Conservation (phyloP, 1,140 invertebrate species). For the Macrosteles quadrilineatus region DNA sequence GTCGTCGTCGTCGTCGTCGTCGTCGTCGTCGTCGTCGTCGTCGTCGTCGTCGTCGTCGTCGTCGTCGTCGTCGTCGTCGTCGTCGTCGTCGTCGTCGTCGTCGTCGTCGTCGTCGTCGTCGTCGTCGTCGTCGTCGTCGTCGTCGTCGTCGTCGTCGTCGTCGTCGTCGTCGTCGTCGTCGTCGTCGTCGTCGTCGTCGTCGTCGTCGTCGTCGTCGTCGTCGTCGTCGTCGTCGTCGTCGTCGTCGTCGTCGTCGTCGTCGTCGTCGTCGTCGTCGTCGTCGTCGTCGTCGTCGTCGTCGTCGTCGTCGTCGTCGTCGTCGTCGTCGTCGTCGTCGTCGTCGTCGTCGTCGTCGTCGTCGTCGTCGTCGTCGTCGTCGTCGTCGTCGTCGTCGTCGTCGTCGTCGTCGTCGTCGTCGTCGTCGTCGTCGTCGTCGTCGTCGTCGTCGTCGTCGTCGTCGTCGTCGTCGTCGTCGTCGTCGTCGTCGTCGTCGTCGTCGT, state of each 20-base stretch:
- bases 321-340: background rate
- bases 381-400: background rate
- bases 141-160: background rate
- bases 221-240: too few species aligned
- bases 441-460: background rate
- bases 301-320: background rate
- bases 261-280: background rate
- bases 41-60: background rate
- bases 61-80: background rate
- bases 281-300: background rate
- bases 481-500: background rate
- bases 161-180: background rate
- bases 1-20: conserved; percentile 2
- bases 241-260: background rate
- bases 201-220: too few species aligned
- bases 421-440: background rate
- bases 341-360: too few species aligned
- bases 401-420: background rate
- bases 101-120: background rate
- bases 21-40: background rate
- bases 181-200: too few species aligned
- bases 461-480: background rate
- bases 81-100: background rate
- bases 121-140: background rate
- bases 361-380: background rate